Conservation (phyloP, 1,140 invertebrate genomes). For the Globodera ellingtonae region DNA sequence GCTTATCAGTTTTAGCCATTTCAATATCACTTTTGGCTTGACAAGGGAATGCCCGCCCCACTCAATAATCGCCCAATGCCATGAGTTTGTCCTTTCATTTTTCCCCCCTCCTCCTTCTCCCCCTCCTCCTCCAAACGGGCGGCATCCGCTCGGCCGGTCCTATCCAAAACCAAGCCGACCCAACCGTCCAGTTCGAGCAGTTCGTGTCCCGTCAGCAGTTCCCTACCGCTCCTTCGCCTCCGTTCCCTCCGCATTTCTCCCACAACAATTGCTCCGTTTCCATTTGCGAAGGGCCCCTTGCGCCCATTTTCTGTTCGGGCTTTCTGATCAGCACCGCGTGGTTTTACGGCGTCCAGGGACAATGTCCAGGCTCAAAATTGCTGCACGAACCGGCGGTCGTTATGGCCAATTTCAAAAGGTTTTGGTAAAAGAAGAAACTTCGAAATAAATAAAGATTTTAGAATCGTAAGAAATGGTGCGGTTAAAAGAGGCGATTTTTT, state of each 20-base stretch:
- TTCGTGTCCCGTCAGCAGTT: conserved; percentile 20
- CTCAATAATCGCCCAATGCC: neutral
- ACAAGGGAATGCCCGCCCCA: neutral
- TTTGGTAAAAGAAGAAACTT: neutral
- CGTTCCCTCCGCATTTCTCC: conserved; percentile 15
- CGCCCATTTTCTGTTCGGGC: conserved; percentile 43
- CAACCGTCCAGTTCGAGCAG: neutral
- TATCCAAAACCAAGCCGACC: neutral
- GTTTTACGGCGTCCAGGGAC: conserved; percentile 44
- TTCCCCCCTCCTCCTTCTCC: neutral
- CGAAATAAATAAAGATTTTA: conserved; percentile 11
- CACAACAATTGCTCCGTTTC: conserved; percentile 39
- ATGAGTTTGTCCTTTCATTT: neutral
- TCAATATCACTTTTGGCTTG: too few species aligned
- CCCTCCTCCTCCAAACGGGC: neutral
- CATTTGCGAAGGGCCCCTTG: conserved; percentile 37
- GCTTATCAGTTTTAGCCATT: too few species aligned
- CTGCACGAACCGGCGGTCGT: conserved; percentile 27
- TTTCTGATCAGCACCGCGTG: conserved; percentile 35
- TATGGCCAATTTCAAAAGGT: conserved; percentile 44
- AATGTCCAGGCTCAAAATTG: conserved; percentile 40
- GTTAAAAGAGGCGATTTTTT: conserved; percentile 33
- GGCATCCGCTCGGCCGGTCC: neutral
- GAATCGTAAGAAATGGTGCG: conserved; percentile 15
- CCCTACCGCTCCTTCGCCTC: neutral